Base-by-base conservation (phyloP, 2,113 vertebrate species). In the Ondatra zibethicus region DNA sequence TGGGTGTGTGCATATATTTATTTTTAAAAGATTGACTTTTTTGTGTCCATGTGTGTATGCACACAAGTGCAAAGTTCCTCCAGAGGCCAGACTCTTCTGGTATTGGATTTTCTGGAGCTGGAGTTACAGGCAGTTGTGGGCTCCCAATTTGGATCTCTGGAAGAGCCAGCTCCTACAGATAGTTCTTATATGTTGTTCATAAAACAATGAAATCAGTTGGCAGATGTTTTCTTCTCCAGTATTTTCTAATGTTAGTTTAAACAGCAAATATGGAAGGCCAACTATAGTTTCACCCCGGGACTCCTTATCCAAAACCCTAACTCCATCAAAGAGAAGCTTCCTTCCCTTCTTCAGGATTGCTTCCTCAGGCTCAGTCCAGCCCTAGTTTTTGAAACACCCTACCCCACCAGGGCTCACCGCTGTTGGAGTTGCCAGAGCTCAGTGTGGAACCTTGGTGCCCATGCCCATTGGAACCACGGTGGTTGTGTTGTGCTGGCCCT, bases 401-500 rank as follows among this genome's bases (percentile, higher is more conserved):
- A 14, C 36, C 25, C 58, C 33, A 42, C 61, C 52, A 50, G 70
- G 39, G 91, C 98, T 98, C 97, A 99, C 99, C 98, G 0, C 99
- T 99, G 52, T 98, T 97, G 47, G 97, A 98, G 45, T 98, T 98
- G 0, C 97, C 98, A 0, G 98, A 96, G 33, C 98, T 98, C 92
- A 98, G 98, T 25, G 98, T 97, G 96, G 98, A 98, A 45, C 98
- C 98, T 1, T 58, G 58, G 58, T 58, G 19, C 58, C 97, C 98
- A 93, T 70, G 98, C 6, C 99, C 98, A 0, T 98, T 99, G 9
- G 98, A 97, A 52, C 97, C 97, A 0, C 97, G 98, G 1, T 98
- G 98, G 13, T 98, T 98, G 7, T 98, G 98, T 85, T 81, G 96
- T 0, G 98, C 98, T 0, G 98, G 98, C 8, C 99, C 99, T 7